These are phyloP conservation scores for Iselma pallidipennis DNA, from an alignment of 2,888 invertebrate genomes.

Conservation along the genomic window DNA sequence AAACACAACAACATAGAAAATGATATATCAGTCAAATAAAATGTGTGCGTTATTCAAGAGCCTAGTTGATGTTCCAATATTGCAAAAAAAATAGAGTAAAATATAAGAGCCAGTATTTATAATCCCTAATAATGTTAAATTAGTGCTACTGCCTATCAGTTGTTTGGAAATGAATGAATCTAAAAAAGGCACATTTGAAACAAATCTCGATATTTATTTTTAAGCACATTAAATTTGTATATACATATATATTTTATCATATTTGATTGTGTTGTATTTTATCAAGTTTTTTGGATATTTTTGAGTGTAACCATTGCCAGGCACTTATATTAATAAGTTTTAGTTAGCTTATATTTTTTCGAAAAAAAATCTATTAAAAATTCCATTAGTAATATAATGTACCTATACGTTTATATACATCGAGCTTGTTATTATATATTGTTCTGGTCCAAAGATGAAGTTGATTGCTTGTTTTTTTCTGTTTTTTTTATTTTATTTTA, in stretches of 20 bases:
- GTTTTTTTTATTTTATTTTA: neutral
- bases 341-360: no score
- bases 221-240: no score
- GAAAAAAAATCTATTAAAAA: no score
- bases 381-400: no score
- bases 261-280: neutral
- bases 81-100: constrained; percentile 6
- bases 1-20: neutral
- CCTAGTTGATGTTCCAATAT: constrained; percentile 23
- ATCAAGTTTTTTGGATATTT: neutral
- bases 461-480: neutral
- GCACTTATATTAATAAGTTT: no score
- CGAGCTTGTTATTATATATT: constrained; percentile 1
- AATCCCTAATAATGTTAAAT: neutral
- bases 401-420: neutral
- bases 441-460: neutral
- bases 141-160: neutral
- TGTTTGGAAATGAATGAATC: neutral
- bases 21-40: constrained; percentile 14
- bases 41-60: constrained; percentile 18
- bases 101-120: neutral
- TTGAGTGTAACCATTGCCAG: neutral
- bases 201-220: neutral
- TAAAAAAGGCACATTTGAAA: no score
- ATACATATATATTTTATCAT: no score